Evolutionary conservation across 1,140 invertebrate species (phyloP), one percentile per base, ranked within the genome.

Genomic region (Drosophila murphyi): DNA sequence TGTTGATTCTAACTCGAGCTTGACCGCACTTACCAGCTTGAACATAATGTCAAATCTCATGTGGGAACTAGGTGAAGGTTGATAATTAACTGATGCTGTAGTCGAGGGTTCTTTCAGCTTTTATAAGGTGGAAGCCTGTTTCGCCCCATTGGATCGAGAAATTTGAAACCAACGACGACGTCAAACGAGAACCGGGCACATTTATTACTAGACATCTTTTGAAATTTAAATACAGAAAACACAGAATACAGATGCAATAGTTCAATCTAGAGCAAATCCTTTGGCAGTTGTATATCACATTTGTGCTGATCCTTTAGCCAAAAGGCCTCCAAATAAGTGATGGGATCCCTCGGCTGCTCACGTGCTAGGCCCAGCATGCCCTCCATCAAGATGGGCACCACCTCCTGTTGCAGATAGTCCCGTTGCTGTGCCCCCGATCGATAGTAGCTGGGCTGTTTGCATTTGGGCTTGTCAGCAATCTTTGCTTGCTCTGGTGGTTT

Each of bases 321-420:
- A 41, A 79, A 89, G 7, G 72, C 69, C 35, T 81, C 61, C 20
- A 89, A 41, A 48, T 72, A 79, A 1, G n/a, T 59, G 2, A 89
- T 76, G 31, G 85, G 85, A 81, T 89, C 85, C 3, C 29, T 37
- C 0, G 85, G 85, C 41, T 74, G 59, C 5, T 85, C 85, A 0
- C 85, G 80, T 3, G 85, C 81, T 45, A 89, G 12, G 1, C 54
- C 75, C 64, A 89, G 32, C 86, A 89, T 73, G 3, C 85, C 85
- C 31, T 85, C 71, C 81, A 90, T 81, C 5, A 89, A 8, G 2
- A 90, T 78, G 51, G 85, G 85, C 20, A 81, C 67, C 41, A 73
- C 86, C 8, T 81, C 65, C 7, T 12, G 43, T 35, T 90, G 59
- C 7, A 89, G 7, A 45, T 57, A 85, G 3, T 3, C n/a, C 0